Conservation (phyloP, 37 sponge, comb jelly and placozoan genomes). For the Halichondria panicea region DNA sequence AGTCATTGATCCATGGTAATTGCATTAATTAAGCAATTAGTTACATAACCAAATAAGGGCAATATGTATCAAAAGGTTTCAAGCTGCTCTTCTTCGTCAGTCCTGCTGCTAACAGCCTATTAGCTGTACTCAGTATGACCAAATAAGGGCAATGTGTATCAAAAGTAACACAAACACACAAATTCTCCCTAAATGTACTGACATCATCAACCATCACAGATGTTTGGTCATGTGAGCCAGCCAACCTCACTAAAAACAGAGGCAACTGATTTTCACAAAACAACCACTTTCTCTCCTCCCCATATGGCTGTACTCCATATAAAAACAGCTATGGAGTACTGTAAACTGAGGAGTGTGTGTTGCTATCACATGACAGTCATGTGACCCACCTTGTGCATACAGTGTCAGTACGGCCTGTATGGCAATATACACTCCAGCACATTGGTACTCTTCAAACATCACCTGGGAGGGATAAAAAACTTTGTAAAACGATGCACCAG, state of each 20-base stretch:
- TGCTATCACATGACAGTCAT: background rate
- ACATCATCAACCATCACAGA: too few species aligned
- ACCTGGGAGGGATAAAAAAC: constrained; percentile 55
- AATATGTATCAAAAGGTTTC: too few species aligned
- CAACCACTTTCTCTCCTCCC: constrained; percentile 17
- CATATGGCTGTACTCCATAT: constrained; percentile 17
- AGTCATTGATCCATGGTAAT: too few species aligned
- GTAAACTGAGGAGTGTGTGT: background rate
- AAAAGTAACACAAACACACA: too few species aligned
- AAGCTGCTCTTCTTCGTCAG: too few species aligned
- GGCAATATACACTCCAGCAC: constrained; percentile 97
- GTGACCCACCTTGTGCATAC: constrained; percentile 93
- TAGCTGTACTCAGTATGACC: too few species aligned
- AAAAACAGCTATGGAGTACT: background rate
- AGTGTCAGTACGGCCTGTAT: constrained; percentile 99
- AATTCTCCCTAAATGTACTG: too few species aligned
- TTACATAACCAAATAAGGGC: too few species aligned
- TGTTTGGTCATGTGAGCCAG: constrained; percentile 20
- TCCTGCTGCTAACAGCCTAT: too few species aligned
- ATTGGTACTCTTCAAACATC: constrained; percentile 98
- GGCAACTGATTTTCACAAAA: constrained; percentile 9
- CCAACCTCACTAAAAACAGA: background rate
- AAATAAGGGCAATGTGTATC: too few species aligned
- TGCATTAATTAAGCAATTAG: too few species aligned
- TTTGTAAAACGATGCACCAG: too few species aligned